Conservation (phyloP, 2,113 vertebrate species). For the Mesembrinibis cayennensis region DNA sequence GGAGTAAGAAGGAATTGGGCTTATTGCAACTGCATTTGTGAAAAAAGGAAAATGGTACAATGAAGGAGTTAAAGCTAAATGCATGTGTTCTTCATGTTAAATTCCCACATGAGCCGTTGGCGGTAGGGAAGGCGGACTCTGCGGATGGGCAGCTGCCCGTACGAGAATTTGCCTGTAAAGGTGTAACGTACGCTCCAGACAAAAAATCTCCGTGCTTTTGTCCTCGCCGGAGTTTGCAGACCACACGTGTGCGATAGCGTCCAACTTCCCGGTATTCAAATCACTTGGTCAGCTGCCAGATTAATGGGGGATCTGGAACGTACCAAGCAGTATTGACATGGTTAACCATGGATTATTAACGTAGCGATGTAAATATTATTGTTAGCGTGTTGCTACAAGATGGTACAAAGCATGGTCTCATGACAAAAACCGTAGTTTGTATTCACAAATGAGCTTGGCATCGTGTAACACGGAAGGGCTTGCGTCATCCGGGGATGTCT, state of each 20-base stretch:
- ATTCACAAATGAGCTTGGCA: neutral
- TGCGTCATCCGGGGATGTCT: neutral
- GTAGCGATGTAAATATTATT: neutral
- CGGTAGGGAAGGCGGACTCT: neutral
- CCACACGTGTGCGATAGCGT: neutral
- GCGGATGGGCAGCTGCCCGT: neutral
- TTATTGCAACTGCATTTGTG: neutral
- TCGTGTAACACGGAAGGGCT: neutral
- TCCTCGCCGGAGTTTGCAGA: neutral
- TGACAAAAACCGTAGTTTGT: neutral
- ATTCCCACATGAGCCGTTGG: neutral
- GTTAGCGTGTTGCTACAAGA: neutral
- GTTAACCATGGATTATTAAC: neutral
- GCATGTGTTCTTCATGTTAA: accelerated
- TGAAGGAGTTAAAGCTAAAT: neutral
- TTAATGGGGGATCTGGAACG: neutral
- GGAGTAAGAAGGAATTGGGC: neutral
- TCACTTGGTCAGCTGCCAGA: neutral
- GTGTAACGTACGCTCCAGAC: neutral
- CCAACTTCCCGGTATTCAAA: neutral
- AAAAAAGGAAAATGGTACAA: neutral
- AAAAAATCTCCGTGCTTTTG: neutral
- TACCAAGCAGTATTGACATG: neutral
- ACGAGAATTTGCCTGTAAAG: neutral
- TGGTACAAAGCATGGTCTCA: neutral